Evolutionary conservation across 2,113 vertebrate species (phyloP).

Genomic region (Myocastor coypus): DNA sequence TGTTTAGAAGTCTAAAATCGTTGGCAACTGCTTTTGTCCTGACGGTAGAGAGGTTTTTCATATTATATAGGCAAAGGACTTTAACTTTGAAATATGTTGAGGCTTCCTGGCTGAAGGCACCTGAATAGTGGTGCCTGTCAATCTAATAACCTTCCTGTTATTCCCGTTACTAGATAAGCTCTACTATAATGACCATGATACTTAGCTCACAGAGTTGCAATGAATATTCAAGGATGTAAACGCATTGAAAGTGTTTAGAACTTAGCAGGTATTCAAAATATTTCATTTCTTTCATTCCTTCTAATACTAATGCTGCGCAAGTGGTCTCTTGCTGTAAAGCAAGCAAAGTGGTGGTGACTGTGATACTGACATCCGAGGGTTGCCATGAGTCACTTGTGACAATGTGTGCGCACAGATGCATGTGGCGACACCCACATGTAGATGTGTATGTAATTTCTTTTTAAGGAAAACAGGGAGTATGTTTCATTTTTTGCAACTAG

Average conservation of each 20-base stretch:
- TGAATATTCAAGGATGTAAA: neutral
- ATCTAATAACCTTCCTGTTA: neutral
- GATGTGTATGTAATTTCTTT: neutral
- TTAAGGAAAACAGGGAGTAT: neutral
- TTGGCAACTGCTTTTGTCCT: neutral
- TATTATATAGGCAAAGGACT: neutral
- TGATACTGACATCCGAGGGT: neutral
- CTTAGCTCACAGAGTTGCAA: neutral
- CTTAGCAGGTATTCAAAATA: neutral
- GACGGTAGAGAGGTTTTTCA: neutral
- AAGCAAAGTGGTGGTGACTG: neutral
- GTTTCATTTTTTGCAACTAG: too few relatives aligned
- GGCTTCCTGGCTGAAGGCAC: neutral
- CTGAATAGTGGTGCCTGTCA: neutral
- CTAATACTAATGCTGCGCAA: neutral
- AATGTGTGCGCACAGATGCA: too few relatives aligned
- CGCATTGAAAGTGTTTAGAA: neutral
- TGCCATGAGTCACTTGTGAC: neutral
- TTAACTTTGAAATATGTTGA: neutral
- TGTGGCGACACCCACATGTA: too few relatives aligned
- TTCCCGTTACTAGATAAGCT: neutral
- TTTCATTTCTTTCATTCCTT: neutral
- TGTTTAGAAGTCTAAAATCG: neutral
- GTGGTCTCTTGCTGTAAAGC: neutral
- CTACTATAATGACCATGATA: neutral